phyloP scores from a whole-genome alignment of 2,113 vertebrate genomes.

The Sylvicapra grimmia region DNA sequence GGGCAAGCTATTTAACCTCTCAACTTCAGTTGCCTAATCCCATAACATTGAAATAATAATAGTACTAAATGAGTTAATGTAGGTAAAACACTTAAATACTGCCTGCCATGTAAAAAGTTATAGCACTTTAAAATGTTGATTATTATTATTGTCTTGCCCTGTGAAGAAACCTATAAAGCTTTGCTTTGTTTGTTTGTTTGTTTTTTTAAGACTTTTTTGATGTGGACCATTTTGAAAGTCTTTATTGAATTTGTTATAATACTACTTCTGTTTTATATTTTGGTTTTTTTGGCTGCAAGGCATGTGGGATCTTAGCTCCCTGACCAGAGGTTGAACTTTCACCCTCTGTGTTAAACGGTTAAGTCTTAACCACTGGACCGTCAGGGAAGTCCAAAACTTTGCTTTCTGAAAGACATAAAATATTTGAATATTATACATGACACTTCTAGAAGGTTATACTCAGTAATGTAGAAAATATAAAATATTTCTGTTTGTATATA shows the following conservation, averaged over 20 bases:
- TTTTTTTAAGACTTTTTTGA: neutral
- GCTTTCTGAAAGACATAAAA: neutral
- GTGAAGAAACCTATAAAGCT: neutral
- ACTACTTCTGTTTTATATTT: neutral
- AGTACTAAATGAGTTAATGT: neutral
- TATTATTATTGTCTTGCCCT: neutral
- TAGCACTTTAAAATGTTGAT: neutral
- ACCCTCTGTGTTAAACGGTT: neutral
- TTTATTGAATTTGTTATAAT: neutral
- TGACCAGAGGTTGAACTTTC: neutral
- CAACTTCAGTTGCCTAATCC: neutral
- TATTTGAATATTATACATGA: neutral
- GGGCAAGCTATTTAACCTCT: neutral
- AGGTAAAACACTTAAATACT: neutral
- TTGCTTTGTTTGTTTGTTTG: neutral
- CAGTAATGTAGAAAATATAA: neutral
- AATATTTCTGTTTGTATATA: neutral
- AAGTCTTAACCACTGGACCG: neutral
- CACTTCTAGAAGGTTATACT: neutral
- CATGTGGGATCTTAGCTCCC: neutral
- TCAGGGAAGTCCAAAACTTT: neutral
- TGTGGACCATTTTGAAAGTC: neutral
- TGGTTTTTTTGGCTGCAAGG: neutral
- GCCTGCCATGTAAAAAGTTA: neutral
- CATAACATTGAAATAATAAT: neutral